Base-by-base conservation (phyloP, 2,888 invertebrate genomes). In the Oscheius myriophilus region DNA sequence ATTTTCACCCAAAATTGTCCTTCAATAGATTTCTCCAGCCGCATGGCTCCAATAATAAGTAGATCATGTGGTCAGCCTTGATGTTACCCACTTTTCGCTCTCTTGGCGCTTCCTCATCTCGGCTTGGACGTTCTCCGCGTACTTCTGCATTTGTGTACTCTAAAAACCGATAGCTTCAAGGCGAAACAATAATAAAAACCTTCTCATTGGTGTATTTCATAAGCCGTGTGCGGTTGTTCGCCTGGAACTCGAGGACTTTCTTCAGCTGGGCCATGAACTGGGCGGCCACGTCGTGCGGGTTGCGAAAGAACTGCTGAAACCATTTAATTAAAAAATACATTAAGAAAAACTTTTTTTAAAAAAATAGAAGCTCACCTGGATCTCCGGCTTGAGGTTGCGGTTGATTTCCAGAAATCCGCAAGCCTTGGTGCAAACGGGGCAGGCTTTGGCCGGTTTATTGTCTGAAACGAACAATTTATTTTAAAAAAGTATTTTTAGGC, bases 221-320 rank as follows among this genome's bases (percentile, higher is more conserved):
- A 4, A 62, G 41, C 4, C 51, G 26, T 18, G 21, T 25, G 9
- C 62, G 62, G 39, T 62, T 62, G 1, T 33, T 12, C 16, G 18
- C 12, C n/a, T 62, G 62, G 42, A 62, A 62, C 6, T 62, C 62
- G 11, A 62, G n/a, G 0, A 62, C 62, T 39, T 62, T 62, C 42
- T 62, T 62, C 39, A 62, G 41, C 41, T 62, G 62, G 12, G 43
- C 39, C 62, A 62, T 62, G 41, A 6, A 62, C 14, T 62, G 62
- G 12, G 51, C n/a, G n/a, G 62, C 62, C 18, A 62, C n/a, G 12
- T 62, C 62, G 49, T 52, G 26, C 4, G 62, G 62, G 25, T 49
- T n/a, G 25, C 49, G 62, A 39, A 62, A 62, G 6, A 49, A 62
- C 14, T 45, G 49, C 62, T 62, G 25, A 7, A 39, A 46, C 18